Percentiles rank a stretch among this genome's conserved stretches.
Evolutionary conservation across 2,888 invertebrate species (phyloP).

Genomic region (Labia minor): DNA sequence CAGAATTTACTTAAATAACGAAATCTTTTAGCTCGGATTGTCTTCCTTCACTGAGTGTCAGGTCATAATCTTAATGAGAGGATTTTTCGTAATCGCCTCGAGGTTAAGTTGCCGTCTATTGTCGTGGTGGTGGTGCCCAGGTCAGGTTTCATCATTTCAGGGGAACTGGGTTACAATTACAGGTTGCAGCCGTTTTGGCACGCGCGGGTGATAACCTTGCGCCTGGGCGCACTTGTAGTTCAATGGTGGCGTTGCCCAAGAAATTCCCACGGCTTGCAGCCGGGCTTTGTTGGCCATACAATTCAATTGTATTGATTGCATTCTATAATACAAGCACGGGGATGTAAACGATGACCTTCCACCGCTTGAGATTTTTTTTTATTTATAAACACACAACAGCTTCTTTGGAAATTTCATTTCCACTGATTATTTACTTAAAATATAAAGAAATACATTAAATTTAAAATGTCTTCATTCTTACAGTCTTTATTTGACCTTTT

Average conservation of each 20-base stretch:
- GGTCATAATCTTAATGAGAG: no score
- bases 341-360: not conserved
- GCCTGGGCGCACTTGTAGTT: conserved; percentile 4
- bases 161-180: no score
- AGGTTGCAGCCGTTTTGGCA: not conserved
- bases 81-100: no score
- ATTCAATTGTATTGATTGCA: not conserved
- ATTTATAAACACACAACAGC: not conserved
- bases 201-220: conserved; percentile 3
- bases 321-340: not conserved
- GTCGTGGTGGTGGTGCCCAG: no score
- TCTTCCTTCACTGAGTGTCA: no score
- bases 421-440: not conserved
- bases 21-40: no score
- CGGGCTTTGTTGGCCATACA: not conserved
- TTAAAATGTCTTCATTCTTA: no score
- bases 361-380: not conserved
- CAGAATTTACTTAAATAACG: no score
- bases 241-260: not conserved
- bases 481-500: no score
- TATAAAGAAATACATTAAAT: no score
- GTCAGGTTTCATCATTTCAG: no score
- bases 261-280: not conserved
- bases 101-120: no score
- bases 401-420: not conserved